Base-by-base conservation (phyloP, 2,888 invertebrate genomes). In the Merodon equestris region DNA sequence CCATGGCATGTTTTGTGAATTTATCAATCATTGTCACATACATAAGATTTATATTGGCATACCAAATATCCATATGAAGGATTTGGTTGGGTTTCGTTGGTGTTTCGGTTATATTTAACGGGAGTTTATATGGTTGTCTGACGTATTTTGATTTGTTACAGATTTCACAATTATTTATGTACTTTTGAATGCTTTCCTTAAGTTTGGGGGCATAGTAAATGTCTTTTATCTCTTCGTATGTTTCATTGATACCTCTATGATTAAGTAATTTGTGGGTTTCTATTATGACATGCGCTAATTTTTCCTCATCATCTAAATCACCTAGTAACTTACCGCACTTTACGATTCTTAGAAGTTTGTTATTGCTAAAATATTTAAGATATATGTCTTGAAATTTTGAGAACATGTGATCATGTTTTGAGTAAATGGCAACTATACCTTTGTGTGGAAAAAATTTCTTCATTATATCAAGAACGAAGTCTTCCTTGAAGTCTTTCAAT, bases 211-310 rank as follows among this genome's bases (percentile, higher is more conserved):
- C 63, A 36, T 71, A 63, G 14, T 45, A 34, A 44, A 63, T 36
- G 1, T 15, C 17, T 48, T 57, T 58, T 13, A 72, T 47, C 12
- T 72, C 36, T 2, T 15, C 12, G 12, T 60, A 60, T 12, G 60
- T 36, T 38, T 66, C 56, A 42, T 67, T 67, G 14, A 73, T 73
- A 9, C 66, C 66, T 60, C 66, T 60, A 17, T 73, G 73, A 10
- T 73, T 58, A n/a, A 18, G 47, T 27, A 40, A 47, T 34, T 58
- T 13, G 18, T 73, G 63, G 27, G 57, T 38, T 14, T 66, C 38
- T 10, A 60, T 27, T 17, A 73, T 54, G 17, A 15, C 17, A 42
- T 47, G 47, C 0, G 54, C 38, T 17, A 58, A 40, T 15, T 45
- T n/a, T 14, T 18, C 19, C 10, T 64, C 45, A 4, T 57, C 38